Evolutionary conservation across 2,113 vertebrate genomes (phyloP).

Genomic region (Thalassoma bifasciatum): DNA sequence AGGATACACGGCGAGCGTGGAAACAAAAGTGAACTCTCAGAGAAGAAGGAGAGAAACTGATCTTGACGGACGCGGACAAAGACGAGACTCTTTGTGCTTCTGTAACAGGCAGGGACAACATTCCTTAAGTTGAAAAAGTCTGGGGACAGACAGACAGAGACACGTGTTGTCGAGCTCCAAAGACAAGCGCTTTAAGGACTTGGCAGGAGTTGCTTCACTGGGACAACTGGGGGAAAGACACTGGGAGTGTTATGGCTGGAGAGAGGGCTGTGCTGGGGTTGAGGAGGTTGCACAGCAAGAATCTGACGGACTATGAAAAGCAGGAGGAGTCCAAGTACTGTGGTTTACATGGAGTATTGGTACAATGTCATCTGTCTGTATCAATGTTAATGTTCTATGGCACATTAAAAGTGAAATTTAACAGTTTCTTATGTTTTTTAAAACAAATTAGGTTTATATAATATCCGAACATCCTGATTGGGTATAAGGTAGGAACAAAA

Average conservation of each 20-base stretch:
- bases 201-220: slow-evolving; percentile 57
- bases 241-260: slow-evolving; percentile 69
- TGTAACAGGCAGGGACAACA: slow-evolving; percentile 65
- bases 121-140: slow-evolving; percentile 67
- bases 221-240: slow-evolving; percentile 67
- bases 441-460: slow-evolving; percentile 1
- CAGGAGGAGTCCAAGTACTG: slow-evolving; percentile 18
- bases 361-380: slow-evolving; percentile 23
- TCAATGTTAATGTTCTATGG: slow-evolving; percentile 2
- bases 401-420: slow-evolving; percentile 31
- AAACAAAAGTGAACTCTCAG: slow-evolving; percentile 31
- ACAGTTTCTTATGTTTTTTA: slow-evolving; percentile 21
- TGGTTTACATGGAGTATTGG: slow-evolving; percentile 29
- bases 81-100: slow-evolving; percentile 61
- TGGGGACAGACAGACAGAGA: slow-evolving; percentile 70
- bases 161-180: slow-evolving; percentile 60
- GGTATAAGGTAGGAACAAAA: background rate
- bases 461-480: background rate
- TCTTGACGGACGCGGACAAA: slow-evolving; percentile 60
- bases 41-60: slow-evolving; percentile 35
- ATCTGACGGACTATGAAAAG: slow-evolving; percentile 22
- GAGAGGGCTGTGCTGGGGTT: slow-evolving; percentile 19
- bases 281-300: slow-evolving; percentile 35
- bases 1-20: slow-evolving; percentile 38
- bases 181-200: slow-evolving; percentile 56